Base-by-base conservation (phyloP, 2,888 invertebrate genomes). In the Sinodicranocentrus sp. region DNA sequence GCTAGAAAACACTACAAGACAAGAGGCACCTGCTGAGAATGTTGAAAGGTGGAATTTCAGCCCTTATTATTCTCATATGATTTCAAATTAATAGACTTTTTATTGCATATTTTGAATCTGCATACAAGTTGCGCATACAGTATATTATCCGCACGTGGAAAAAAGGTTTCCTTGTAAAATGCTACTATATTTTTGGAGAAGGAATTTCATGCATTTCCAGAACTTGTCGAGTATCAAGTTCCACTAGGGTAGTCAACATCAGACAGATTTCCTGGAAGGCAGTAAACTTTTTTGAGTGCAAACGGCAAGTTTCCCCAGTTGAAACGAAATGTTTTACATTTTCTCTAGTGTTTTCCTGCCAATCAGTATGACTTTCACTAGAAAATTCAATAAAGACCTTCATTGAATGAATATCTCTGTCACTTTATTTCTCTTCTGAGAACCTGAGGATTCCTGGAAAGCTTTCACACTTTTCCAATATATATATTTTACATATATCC, bases 351-450 rank as follows among this genome's bases (percentile, higher is more conserved):
- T 80, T 79, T 80, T 73, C 65, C 72, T 72, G 80, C 67, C 80
- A 80, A 71, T 80, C 79, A 80, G 72, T 80, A 65, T 72, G 67
- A 65, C 72, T 80, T 80, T 72, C 80, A 80, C 80, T 72, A 28
- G 80, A 80, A 80, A 80, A 80, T 80, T 80, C 80, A 80, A 80
- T 80, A 80, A 80, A 79, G 65, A 68, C 72, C 79, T 73, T 72
- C 80, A 72, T 72, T 72, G 44, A 73, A 80, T 72, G 72, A 80
- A 72, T 72, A 72, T 73, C 72, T 72, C 80, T 72, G 72, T 73
- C 80, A 80, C 72, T 80, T 78, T 72, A 72, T 73, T 67, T 71
- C 73, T 54, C 63, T 73, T 73, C 57, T 48, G 48, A 54, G 71
- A 79, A 70, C 26, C 70, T 70, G 67, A 61, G 78, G 48, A 78